Base-by-base conservation (phyloP, 1,140 invertebrate genomes). In the Drosophila erecta region DNA sequence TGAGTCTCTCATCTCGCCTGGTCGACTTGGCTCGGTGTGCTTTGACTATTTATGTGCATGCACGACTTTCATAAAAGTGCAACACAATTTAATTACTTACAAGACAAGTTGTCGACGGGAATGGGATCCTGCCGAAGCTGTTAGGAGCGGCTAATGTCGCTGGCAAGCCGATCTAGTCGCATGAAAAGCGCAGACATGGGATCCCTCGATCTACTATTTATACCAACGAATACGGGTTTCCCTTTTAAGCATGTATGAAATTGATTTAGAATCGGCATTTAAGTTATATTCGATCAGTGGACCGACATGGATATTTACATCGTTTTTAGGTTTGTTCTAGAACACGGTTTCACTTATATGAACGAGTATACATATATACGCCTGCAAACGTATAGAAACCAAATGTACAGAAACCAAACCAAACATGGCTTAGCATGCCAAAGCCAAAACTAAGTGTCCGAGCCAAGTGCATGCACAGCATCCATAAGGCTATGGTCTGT, bases 31-130 rank as follows among this genome's bases (percentile, higher is more conserved):
- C 62, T 65, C 46, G 69, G n/a, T 65, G 47, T 20, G 38, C 38
- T 46, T 20, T 27, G 10, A 27, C 67, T 66, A 72, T 79, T 81
- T 77, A 77, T 54, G 59, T 58, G 38, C 57, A 51, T 57, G 70
- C 81, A 73, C 64, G 77, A 81, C 81, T 87, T 86, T 85, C 56
- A 85, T 87, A 79, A 86, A 86, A 81, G 79, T 81, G 74, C 83
- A 86, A 40, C 79, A 74, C 61, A 70, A 75, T 81, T 87, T 81
- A 87, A 86, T 87, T 87, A 55, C 76, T 73, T 41, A 73, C 44
- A 64, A 65, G 43, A 49, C 60, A 50, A 46, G 43, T 49, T 30
- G 22, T 49, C 62, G 35, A 49, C 43, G 46, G 43, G 40, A 37
- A 62, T 66, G 54, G 24, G 20, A 84, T 86, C 72, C 81, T 79